A percentile compares a stretch with the other conserved stretches of the same genome.
phyloP scores from a whole-genome alignment of 2,797 vertebrate species.

The Notolabrus celidotus region DNA sequence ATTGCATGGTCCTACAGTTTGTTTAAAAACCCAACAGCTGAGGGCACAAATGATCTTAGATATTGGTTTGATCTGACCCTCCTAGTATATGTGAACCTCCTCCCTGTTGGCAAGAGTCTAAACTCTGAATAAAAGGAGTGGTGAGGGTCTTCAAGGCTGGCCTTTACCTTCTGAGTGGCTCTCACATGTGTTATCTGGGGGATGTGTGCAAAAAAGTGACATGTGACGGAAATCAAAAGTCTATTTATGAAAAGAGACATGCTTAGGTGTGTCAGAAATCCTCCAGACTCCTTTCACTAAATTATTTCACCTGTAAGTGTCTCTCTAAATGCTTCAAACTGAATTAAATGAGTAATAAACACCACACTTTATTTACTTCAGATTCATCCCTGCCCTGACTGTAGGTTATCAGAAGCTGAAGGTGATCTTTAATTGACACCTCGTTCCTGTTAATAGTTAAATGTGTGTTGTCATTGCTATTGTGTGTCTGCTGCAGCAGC shows the following conservation, averaged over 20 bases:
- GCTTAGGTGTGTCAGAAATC: neutral
- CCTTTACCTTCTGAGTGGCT: no score
- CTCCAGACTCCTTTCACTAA: no score
- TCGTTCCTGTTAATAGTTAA: slow-evolving; percentile 8
- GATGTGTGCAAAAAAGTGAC: neutral
- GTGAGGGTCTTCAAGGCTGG: no score
- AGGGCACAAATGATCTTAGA: no score
- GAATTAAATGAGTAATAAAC: neutral
- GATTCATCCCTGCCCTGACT: no score
- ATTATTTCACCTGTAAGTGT: neutral
- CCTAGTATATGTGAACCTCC: no score
- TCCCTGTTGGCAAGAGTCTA: no score
- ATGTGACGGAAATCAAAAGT: neutral
- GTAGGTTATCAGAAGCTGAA: neutral
- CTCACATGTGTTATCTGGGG: neutral
- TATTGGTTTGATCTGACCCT: no score
- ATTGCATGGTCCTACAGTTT: no score
- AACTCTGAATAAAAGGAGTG: no score
- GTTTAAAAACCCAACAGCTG: no score
- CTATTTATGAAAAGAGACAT: neutral
- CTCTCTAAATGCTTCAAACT: neutral
- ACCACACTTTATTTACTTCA: neutral
- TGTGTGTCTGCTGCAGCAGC: slow-evolving; percentile 68
- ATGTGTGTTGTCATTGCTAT: slow-evolving; percentile 25
- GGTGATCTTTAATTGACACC: neutral